Conservation (phyloP, 1,140 invertebrate species). For the Nylanderia fulva region DNA sequence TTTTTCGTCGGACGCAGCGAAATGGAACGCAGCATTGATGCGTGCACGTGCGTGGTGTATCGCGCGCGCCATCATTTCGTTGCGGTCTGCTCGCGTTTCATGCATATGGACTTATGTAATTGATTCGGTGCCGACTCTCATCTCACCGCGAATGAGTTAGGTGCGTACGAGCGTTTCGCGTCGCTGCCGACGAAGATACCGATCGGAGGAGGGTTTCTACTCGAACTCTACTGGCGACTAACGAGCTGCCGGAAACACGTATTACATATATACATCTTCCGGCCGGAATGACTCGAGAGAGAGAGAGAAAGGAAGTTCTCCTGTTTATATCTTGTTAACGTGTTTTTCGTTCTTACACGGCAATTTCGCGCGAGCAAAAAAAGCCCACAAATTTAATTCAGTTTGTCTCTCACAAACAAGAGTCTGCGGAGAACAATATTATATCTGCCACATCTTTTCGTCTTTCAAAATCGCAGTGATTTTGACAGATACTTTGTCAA, state of each 20-base stretch:
- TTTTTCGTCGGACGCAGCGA: slow-evolving; percentile 8
- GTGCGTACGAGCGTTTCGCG: slow-evolving; percentile 39
- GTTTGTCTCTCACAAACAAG: background rate
- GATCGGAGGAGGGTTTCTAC: slow-evolving; percentile 16
- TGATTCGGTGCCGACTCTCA: slow-evolving; percentile 42
- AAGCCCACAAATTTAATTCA: slow-evolving; percentile 8
- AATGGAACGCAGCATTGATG: background rate
- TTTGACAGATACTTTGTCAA: background rate
- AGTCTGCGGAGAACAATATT: background rate
- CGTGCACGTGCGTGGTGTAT: background rate
- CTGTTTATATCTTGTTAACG: slow-evolving; percentile 8
- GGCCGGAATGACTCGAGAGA: background rate
- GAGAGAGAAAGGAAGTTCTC: background rate
- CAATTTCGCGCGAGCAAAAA: background rate
- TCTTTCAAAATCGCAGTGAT: background rate
- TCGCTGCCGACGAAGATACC: slow-evolving; percentile 50
- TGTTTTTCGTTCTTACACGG: background rate
- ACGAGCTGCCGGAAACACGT: slow-evolving; percentile 53
- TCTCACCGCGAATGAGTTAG: slow-evolving; percentile 20
- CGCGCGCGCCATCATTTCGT: background rate
- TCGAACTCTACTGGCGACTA: slow-evolving; percentile 24
- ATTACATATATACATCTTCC: slow-evolving; percentile 29
- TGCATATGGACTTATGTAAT: slow-evolving; percentile 42
- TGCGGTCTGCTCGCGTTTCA: background rate
- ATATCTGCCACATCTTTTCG: background rate